phyloP scores from a whole-genome alignment of 1,140 invertebrate genomes.

The Brachionus manjavacas region DNA sequence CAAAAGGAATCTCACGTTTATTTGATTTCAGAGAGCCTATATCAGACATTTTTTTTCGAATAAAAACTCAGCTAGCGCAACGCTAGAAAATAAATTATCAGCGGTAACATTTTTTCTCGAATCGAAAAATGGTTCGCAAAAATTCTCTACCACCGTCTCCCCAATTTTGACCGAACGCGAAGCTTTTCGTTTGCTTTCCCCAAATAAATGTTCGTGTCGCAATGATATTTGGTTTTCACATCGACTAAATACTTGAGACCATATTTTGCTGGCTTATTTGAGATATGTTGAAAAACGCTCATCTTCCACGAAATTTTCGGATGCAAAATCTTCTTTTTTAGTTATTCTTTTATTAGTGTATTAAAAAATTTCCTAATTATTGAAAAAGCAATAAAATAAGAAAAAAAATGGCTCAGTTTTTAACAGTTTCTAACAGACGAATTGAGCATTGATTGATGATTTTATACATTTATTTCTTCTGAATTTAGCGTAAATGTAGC shows the following conservation, averaged over 20 bases:
- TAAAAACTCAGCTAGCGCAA: background rate
- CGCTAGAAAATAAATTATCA: background rate
- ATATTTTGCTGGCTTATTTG: conserved; percentile 59
- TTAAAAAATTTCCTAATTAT: too few species aligned
- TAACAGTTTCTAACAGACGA: background rate
- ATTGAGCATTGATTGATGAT: background rate
- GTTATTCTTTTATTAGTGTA: too few species aligned
- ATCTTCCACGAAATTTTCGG: conserved; percentile 45
- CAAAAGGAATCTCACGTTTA: background rate
- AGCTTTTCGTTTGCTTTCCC: background rate
- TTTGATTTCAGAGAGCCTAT: background rate
- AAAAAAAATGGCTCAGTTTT: background rate
- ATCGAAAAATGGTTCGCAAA: background rate
- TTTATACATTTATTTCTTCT: too few species aligned
- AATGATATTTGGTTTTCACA: conserved; percentile 29
- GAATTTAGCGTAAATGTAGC: too few species aligned
- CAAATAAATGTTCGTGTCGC: background rate
- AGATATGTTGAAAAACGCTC: conserved; percentile 53
- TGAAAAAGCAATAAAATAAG: background rate
- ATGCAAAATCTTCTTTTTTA: too few species aligned
- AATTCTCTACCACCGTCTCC: background rate
- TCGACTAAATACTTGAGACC: conserved; percentile 52
- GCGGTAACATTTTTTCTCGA: background rate
- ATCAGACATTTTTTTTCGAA: background rate
- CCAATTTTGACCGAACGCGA: too few species aligned